phyloP scores from a whole-genome alignment of 2,797 vertebrate genomes.

The Macropus fuliginosus region DNA sequence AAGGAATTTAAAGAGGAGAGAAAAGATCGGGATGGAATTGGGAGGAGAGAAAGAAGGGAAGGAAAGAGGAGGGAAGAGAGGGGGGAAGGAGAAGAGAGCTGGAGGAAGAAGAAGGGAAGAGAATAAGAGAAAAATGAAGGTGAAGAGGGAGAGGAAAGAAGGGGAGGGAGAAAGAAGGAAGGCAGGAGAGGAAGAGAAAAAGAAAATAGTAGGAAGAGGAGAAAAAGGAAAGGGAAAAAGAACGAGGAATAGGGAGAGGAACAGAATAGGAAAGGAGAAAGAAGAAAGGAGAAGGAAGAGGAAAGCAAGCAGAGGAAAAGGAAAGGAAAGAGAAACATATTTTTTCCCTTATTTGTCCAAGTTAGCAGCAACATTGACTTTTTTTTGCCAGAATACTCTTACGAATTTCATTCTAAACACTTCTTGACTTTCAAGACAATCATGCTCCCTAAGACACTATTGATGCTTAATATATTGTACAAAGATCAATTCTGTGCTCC shows the following conservation, averaged over 20 bases:
- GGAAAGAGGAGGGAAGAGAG: not conserved
- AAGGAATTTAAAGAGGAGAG: slow-evolving; percentile 20
- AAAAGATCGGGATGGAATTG: not conserved
- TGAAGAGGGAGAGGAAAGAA: not conserved
- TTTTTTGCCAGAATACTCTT: slow-evolving; percentile 14
- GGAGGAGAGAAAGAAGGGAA: not conserved
- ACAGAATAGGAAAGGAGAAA: not conserved
- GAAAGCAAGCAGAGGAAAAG: not conserved
- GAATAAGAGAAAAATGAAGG: not conserved
- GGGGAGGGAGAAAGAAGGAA: not conserved
- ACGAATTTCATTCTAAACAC: slow-evolving; percentile 49
- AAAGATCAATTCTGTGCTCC: slow-evolving; percentile 49
- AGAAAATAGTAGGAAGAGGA: not conserved
- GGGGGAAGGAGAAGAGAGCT: not conserved
- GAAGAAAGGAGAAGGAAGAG: not conserved
- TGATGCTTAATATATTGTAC: slow-evolving; percentile 59
- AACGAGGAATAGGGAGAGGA: not conserved
- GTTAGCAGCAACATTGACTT: slow-evolving; percentile 16
- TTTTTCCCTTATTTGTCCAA: not conserved
- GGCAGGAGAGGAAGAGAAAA: not conserved
- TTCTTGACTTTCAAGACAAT: slow-evolving; percentile 62
- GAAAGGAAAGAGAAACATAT: not conserved
- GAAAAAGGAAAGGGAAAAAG: not conserved
- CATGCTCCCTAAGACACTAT: slow-evolving; percentile 58
- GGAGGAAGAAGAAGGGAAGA: not conserved